Conservation (phyloP, 2,888 invertebrate genomes). For the Agrilus cyanescens region DNA sequence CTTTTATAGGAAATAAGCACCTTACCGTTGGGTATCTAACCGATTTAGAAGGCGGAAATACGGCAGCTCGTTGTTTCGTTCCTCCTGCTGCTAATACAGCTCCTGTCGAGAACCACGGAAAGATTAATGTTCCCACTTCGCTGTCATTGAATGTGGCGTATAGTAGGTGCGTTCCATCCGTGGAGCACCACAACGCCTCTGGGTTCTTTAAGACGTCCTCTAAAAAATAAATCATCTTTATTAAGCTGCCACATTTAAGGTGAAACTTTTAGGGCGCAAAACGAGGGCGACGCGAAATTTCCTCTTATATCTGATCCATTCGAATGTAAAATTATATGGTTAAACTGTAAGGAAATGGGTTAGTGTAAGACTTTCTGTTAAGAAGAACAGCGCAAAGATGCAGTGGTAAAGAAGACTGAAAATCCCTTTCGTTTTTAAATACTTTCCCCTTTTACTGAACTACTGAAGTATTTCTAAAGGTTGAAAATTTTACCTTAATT, state of each 20-base stretch:
- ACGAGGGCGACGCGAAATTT: not conserved
- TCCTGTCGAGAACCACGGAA: constrained; percentile 70
- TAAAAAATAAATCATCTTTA: constrained; percentile 31
- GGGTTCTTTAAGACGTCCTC: constrained; percentile 78
- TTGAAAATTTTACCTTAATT: too few relatives aligned
- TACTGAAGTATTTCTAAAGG: too few relatives aligned
- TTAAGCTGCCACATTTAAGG: too few relatives aligned
- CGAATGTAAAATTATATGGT: too few relatives aligned
- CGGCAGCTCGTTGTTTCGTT: constrained; percentile 37
- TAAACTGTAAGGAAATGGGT: too few relatives aligned
- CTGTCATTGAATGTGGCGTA: constrained; percentile 81
- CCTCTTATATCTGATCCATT: not conserved
- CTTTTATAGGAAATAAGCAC: constrained; percentile 3
- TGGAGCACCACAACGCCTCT: constrained; percentile 79
- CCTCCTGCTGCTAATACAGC: constrained; percentile 47
- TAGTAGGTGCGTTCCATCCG: constrained; percentile 70
- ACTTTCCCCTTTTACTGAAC: too few relatives aligned
- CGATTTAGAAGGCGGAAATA: constrained; percentile 68
- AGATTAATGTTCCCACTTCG: constrained; percentile 61
- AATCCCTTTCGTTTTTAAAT: too few relatives aligned
- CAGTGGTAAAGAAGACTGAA: too few relatives aligned
- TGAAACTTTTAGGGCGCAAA: too few relatives aligned
- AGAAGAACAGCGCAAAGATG: too few relatives aligned
- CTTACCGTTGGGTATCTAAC: constrained; percentile 74
- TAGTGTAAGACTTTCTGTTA: too few relatives aligned